These are phyloP conservation scores for Triplophysa dalaica DNA, from an alignment of 2,113 vertebrate genomes.

Conservation along the genomic window DNA sequence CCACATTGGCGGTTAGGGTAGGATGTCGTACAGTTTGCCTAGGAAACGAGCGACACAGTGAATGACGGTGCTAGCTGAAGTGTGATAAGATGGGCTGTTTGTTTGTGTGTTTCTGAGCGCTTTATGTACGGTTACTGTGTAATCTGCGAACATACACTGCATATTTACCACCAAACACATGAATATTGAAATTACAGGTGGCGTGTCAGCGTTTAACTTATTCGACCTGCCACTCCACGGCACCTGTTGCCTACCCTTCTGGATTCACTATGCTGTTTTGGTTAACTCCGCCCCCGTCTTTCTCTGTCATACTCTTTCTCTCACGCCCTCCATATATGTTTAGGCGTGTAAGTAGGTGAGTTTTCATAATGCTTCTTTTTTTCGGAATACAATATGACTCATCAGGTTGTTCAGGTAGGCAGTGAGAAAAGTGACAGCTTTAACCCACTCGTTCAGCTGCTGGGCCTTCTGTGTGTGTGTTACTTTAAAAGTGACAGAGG, in stretches of 20 bases:
- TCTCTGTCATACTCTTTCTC: not conserved
- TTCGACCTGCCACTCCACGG: constrained; percentile 22
- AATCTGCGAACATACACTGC: constrained; percentile 49
- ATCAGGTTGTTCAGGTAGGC: constrained; percentile 43
- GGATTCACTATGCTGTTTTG: constrained; percentile 24
- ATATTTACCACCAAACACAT: constrained; percentile 49
- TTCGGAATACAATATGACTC: constrained; percentile 39
- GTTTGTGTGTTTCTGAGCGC: constrained; percentile 20
- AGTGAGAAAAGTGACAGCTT: constrained; percentile 36
- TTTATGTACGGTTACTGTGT: constrained; percentile 35
- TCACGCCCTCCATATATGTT: constrained; percentile 9
- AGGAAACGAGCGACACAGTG: not conserved
- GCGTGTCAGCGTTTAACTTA: constrained; percentile 10
- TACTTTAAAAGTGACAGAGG: constrained; percentile 12
- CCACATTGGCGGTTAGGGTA: constrained; percentile 11
- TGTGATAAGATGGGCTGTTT: constrained; percentile 35
- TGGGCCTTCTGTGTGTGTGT: constrained; percentile 30
- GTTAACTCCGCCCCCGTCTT: constrained; percentile 9
- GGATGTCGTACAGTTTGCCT: not conserved
- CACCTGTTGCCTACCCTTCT: constrained; percentile 40
- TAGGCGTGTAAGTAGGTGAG: constrained; percentile 39
- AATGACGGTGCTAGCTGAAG: constrained; percentile 25
- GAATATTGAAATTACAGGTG: constrained; percentile 44
- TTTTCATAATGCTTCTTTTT: constrained; percentile 41
- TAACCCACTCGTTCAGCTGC: constrained; percentile 36